A percentile compares a stretch with the other conserved stretches of the same genome.
Conservation (phyloP, 2,888 invertebrate species). For the Drosophila barbarae region DNA sequence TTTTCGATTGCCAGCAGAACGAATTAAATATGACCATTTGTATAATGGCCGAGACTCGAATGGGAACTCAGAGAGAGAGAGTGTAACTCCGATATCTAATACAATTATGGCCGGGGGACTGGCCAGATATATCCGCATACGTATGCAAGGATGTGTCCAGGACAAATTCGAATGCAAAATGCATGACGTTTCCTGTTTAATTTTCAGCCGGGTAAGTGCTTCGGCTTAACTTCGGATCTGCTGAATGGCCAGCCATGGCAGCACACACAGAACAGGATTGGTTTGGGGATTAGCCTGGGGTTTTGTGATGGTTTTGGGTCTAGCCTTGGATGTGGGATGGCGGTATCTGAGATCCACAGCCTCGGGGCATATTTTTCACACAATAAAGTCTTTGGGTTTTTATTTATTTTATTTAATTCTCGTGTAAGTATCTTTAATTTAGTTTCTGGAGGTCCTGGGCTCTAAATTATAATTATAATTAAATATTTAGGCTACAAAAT, state of each 20-base stretch:
- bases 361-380: slow-evolving; percentile 17
- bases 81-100: slow-evolving; percentile 25
- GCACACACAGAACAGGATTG: slow-evolving; percentile 5
- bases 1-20: slow-evolving; percentile 71
- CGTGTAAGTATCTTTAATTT: neutral
- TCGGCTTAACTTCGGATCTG: slow-evolving; percentile 54
- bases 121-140: slow-evolving; percentile 7
- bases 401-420: neutral
- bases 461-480: too few species aligned
- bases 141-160: slow-evolving; percentile 42
- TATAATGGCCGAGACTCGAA: slow-evolving; percentile 59
- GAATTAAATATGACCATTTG: slow-evolving; percentile 76
- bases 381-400: slow-evolving; percentile 6
- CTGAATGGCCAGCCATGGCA: slow-evolving; percentile 1
- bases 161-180: slow-evolving; percentile 64
- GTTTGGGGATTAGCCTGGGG: slow-evolving; percentile 5
- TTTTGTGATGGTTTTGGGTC: neutral
- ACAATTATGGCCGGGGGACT: slow-evolving; percentile 18
- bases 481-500: slow-evolving; percentile 35
- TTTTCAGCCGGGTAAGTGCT: slow-evolving; percentile 64
- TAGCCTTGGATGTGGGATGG: neutral
- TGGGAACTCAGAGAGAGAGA: neutral
- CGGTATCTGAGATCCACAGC: slow-evolving; percentile 10
- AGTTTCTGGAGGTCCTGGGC: too few species aligned
- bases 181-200: slow-evolving; percentile 71